phyloP scores from a whole-genome alignment of 1,140 invertebrate species.

The Lasaia peninsularis region DNA sequence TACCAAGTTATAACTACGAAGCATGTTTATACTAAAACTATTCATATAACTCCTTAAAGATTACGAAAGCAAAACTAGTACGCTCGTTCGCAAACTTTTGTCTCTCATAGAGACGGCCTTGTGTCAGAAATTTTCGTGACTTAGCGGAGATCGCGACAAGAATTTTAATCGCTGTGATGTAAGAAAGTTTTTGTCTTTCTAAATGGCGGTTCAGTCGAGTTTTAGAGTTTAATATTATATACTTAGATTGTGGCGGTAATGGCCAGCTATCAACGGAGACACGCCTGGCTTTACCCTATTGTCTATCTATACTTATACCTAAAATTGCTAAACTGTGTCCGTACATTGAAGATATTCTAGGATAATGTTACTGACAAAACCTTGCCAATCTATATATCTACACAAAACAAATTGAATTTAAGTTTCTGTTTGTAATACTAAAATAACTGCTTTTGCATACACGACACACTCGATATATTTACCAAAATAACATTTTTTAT shows the following conservation, averaged over 20 bases:
- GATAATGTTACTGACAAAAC: too few species aligned
- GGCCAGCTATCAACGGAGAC: conserved; percentile 60
- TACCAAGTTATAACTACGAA: background rate
- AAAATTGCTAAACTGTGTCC: conserved; percentile 30
- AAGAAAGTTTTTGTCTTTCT: conserved; percentile 70
- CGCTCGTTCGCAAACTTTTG: conserved; percentile 10
- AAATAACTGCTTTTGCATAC: too few species aligned
- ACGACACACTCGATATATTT: too few species aligned
- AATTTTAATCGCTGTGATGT: conserved; percentile 70
- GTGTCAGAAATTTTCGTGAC: conserved; percentile 40
- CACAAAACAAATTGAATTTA: too few species aligned
- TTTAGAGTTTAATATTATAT: conserved; percentile 71
- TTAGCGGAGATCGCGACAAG: conserved; percentile 46
- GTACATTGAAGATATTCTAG: too few species aligned
- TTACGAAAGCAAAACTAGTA: background rate
- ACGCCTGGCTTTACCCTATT: conserved; percentile 41
- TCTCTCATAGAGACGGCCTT: conserved; percentile 31
- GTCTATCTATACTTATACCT: too few species aligned
- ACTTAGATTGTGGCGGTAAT: conserved; percentile 71
- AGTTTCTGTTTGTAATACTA: too few species aligned
- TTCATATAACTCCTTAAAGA: background rate
- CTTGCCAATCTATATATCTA: too few species aligned
- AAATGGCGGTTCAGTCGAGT: conserved; percentile 64
- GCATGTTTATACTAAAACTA: background rate
- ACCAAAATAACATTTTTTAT: too few species aligned